phyloP scores from a whole-genome alignment of 2,797 vertebrate genomes.

The Paedocypris micromegethes region DNA sequence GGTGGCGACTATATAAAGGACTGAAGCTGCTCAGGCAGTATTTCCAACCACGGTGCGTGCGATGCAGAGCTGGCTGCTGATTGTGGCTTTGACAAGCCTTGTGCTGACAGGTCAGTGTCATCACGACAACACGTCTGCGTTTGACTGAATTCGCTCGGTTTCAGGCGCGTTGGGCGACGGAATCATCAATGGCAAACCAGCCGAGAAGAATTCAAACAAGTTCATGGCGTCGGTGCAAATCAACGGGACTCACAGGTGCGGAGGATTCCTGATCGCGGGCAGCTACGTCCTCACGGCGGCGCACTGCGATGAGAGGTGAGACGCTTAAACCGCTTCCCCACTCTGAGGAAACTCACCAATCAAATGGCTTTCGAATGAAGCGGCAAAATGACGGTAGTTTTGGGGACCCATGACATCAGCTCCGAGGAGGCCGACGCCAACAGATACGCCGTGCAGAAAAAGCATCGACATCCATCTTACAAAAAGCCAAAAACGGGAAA shows the following conservation, averaged over 20 bases:
- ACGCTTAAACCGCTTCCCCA: background rate
- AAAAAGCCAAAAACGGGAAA: background rate
- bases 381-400: slow-evolving; percentile 40
- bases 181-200: slow-evolving; percentile 50
- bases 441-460: slow-evolving; percentile 25
- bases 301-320: slow-evolving; percentile 41
- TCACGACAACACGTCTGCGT: background rate
- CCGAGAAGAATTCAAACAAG: slow-evolving; percentile 21
- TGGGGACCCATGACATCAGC: slow-evolving; percentile 44
- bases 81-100: slow-evolving; percentile 16
- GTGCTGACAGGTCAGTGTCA: slow-evolving; percentile 13
- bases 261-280: slow-evolving; percentile 47
- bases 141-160: background rate
- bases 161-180: slow-evolving; percentile 36
- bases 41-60: slow-evolving; percentile 23
- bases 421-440: background rate
- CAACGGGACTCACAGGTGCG: slow-evolving; percentile 32
- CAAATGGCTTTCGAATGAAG: slow-evolving; percentile 7
- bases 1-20: slow-evolving; percentile 6
- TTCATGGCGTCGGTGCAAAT: slow-evolving; percentile 52
- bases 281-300: slow-evolving; percentile 50
- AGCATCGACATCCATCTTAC: slow-evolving; percentile 18
- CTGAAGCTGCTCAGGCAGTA: background rate
- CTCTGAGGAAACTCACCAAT: too few relatives aligned
- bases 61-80: slow-evolving; percentile 12